Base-by-base conservation (phyloP, 2,113 vertebrate species). In the Microtus ochrogaster region DNA sequence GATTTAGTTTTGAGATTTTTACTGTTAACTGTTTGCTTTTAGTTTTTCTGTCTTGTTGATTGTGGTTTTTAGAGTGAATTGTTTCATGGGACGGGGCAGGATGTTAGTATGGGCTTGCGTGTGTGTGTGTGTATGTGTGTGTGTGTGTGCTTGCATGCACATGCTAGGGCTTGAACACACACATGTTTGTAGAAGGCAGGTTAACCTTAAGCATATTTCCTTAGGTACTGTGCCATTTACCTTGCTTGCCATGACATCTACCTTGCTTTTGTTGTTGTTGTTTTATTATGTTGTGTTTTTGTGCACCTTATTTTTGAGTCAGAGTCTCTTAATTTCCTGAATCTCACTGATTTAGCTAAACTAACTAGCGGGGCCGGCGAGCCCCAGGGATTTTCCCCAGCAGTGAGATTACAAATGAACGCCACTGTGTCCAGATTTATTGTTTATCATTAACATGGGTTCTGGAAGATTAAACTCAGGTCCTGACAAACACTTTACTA, bases 101-200 rank as follows among this genome's bases (percentile, higher is more conserved):
- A 14, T 85, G 61, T 85, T 63, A 41, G 7, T 41, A 13, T 30
- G 11, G n/a, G 14, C 9, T 30, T 12, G 21, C 13, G 21, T 3
- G 52, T 12, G n/a, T 12, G 30, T 24, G 78, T 3, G 5, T 19
- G 33, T 12, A 22, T 22, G 30, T 22, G 49, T 58, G 5, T 33
- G 33, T 72, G 16, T 19, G 13, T 77, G 41, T 77, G 41, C 1
- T 5, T 28, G 6, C 28, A 3, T 47, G 41, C 0, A 6, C 16
- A 2, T 30, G 65, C 61, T 24, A 63, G 61, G 61, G 61, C 65
- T 28, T 28, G 26, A 24, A 66, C 66, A 16, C 12, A 14, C 13
- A 7, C 66, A 36, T 36, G 66, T 36, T 2, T 68, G 30, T 58
- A n/a, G 5, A n/a, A n/a, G 4, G 5, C 33, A 58, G 33, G 10